Evolutionary conservation across 2,797 vertebrate genomes (phyloP), one percentile per base, ranked within the genome.

Genomic region (Poecilia gillii): DNA sequence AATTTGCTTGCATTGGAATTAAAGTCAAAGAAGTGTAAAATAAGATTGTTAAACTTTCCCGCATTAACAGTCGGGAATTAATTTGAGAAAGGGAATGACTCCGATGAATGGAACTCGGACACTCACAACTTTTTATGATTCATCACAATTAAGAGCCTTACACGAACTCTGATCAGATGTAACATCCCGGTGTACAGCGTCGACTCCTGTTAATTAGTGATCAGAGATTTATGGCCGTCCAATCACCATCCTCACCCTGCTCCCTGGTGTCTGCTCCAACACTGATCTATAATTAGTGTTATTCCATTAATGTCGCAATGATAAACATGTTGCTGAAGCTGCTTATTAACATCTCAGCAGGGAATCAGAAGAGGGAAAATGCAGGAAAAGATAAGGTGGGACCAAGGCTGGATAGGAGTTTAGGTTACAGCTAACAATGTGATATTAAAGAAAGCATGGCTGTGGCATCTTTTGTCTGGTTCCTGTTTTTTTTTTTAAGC

Each of bases 71-170:
- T 64, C 45, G 46, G 83, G 81, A 77, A 75, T 47, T 3, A 11
- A 4, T 2, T 70, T 43, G 84, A 85, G 84, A 76, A 41, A 78
- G 47, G 78, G 74, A 87, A 85, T 89, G 84, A 85, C 74, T 81
- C 25, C 23, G 49, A 82, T 82, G 81, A 85, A 77, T 23, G 12
- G 39, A 11, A 0, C 66, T 75, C n/a, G 4, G n/a, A 70, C 75
- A 75, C 73, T 78, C 33, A 66, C 18, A 11, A n/a, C 46, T 36
- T 72, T 33, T 74, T 9, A 33, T 28, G 76, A 76, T 33, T 39
- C 7, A 4, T 57, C 11, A 5, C 25, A 82, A 84, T 81, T 81
- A 14, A 79, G 33, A 76, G 55, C 36, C 31, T 28, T 23, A 23
- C 9, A 20, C 13, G 28, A 57, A 49, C 64, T 41, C n/a, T 31